Conservation (phyloP, 2,888 invertebrate species). For the Drosophila buzzatii region DNA sequence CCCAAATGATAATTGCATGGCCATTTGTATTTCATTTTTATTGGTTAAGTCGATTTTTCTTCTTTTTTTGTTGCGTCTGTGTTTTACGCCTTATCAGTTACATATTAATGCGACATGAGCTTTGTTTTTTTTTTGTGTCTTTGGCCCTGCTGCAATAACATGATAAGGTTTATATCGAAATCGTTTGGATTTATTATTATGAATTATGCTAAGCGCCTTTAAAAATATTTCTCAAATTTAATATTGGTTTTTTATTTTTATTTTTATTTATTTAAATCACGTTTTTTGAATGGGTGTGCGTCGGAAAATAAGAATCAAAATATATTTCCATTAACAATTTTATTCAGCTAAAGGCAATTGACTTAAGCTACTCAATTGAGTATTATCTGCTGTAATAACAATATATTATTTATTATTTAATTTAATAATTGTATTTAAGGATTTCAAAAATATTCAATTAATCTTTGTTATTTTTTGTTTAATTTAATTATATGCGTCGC, state of each 20-base stretch:
- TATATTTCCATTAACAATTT: too few relatives aligned
- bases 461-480: too few relatives aligned
- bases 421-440: background rate
- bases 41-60: slow-evolving; percentile 31
- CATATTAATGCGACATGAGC: background rate
- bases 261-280: too few relatives aligned
- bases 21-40: slow-evolving; percentile 24
- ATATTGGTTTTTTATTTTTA: too few relatives aligned
- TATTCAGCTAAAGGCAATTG: too few relatives aligned
- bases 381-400: too few relatives aligned
- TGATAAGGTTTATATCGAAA: slow-evolving; percentile 4
- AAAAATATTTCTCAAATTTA: too few relatives aligned
- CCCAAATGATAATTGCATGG: slow-evolving; percentile 33
- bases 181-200: background rate
- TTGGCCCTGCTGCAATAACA: slow-evolving; percentile 1
- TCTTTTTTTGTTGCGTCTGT: slow-evolving; percentile 3
- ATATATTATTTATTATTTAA: background rate
- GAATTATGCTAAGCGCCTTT: background rate
- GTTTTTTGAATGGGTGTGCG: too few relatives aligned
- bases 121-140: background rate
- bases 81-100: slow-evolving; percentile 57
- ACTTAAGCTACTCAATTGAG: too few relatives aligned
- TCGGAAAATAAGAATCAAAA: too few relatives aligned
- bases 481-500: too few relatives aligned
- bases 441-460: too few relatives aligned